phyloP scores from a whole-genome alignment of 2,888 invertebrate species.

The Ochropleura leucogaster region DNA sequence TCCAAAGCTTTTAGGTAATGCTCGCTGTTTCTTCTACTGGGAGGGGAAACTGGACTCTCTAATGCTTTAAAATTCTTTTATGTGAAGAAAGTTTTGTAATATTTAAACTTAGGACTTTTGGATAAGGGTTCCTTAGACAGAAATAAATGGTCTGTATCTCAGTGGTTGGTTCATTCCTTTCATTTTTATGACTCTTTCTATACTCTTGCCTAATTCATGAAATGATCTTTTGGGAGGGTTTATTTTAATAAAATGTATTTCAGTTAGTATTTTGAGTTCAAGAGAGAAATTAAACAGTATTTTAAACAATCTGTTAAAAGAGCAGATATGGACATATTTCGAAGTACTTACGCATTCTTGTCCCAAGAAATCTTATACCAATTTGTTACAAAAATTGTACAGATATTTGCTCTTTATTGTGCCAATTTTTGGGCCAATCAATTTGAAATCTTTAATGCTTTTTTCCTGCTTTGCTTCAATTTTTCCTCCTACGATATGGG shows the following conservation, averaged over 20 bases:
- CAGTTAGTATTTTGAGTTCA: slow-evolving; percentile 22
- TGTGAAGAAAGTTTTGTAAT: slow-evolving; percentile 44
- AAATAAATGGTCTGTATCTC: slow-evolving; percentile 53
- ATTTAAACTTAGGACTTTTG: slow-evolving; percentile 45
- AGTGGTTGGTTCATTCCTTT: slow-evolving; percentile 48
- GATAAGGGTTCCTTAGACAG: slow-evolving; percentile 55
- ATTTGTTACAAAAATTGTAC: slow-evolving; percentile 58
- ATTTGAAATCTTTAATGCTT: slow-evolving; percentile 62
- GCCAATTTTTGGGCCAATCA: slow-evolving; percentile 63
- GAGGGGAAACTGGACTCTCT: slow-evolving; percentile 46
- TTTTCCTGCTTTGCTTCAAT: slow-evolving; percentile 54
- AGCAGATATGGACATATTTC: slow-evolving; percentile 9
- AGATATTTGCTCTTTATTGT: slow-evolving; percentile 61
- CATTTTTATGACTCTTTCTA: slow-evolving; percentile 42
- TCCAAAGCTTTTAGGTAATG: slow-evolving; percentile 44
- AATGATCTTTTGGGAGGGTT: slow-evolving; percentile 26
- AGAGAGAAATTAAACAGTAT: slow-evolving; percentile 7
- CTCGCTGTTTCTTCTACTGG: slow-evolving; percentile 30
- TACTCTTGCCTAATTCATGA: slow-evolving; percentile 25
- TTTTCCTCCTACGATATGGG: slow-evolving; percentile 56
- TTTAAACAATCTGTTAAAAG: slow-evolving; percentile 20
- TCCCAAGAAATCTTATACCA: slow-evolving; percentile 51
- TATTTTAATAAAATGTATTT: slow-evolving; percentile 35
- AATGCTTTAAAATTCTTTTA: slow-evolving; percentile 58
- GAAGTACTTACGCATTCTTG: slow-evolving; percentile 34